Percentiles rank a stretch among this genome's conserved stretches.
Evolutionary conservation across 2,113 vertebrate genomes (phyloP).

Genomic region (Rhegmatorhina hoffmannsi): DNA sequence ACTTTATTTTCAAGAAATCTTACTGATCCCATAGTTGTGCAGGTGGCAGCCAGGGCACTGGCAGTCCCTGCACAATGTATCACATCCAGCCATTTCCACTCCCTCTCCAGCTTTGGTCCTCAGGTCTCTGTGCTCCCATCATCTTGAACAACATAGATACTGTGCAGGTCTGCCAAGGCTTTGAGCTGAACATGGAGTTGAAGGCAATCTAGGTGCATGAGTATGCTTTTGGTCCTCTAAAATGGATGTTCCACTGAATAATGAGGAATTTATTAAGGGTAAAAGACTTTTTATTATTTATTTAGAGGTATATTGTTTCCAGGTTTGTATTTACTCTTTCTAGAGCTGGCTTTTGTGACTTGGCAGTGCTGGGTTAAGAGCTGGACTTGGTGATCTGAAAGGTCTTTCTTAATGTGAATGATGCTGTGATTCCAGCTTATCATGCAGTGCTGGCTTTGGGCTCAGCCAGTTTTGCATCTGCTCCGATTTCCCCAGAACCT

Average conservation of each 20-base stretch:
- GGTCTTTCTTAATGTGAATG: neutral
- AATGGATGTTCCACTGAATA: neutral
- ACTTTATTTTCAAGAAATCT: neutral
- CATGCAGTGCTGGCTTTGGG: neutral
- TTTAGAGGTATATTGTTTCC: neutral
- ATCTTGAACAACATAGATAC: neutral
- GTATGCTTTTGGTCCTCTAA: neutral
- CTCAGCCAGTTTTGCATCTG: neutral
- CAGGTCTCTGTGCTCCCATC: neutral
- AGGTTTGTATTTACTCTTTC: neutral
- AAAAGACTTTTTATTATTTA: neutral
- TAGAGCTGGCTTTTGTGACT: neutral
- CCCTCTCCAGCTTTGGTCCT: neutral
- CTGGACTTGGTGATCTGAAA: neutral
- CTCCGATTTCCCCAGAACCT: neutral
- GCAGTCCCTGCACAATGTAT: fast-evolving
- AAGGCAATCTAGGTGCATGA: neutral
- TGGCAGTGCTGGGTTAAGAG: neutral
- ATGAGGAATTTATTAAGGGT: neutral
- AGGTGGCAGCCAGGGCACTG: neutral
- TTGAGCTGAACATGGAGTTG: neutral
- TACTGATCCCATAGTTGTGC: fast-evolving
- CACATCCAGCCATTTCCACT: neutral
- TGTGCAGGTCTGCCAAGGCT: neutral
- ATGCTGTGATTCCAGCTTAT: neutral